phyloP scores from a whole-genome alignment of 2,888 invertebrate species.

The Lasioglossum oenotherae region DNA sequence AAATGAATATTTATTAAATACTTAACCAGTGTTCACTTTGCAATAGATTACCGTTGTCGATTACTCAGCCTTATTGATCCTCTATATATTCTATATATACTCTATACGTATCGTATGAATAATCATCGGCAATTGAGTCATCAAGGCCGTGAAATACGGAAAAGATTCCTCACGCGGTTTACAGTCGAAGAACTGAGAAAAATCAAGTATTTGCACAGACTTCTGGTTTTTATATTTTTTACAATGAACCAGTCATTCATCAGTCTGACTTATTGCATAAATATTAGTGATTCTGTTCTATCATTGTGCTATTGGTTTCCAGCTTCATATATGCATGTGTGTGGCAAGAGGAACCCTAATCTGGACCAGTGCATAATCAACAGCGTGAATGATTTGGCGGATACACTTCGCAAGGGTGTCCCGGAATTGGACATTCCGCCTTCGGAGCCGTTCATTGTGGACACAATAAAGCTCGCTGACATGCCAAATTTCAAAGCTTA shows the following conservation, averaged over 20 bases:
- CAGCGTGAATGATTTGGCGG: slow-evolving; percentile 67
- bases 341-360: slow-evolving; percentile 77
- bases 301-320: slow-evolving; percentile 17
- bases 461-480: slow-evolving; percentile 71
- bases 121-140: neutral
- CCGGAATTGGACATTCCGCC: slow-evolving; percentile 78
- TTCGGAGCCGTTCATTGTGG: slow-evolving; percentile 75
- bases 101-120: no score
- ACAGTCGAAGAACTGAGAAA: neutral
- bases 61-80: neutral
- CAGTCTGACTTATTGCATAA: no score
- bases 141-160: neutral
- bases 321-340: slow-evolving; percentile 75
- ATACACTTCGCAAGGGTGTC: slow-evolving; percentile 73
- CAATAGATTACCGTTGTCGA: neutral
- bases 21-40: neutral
- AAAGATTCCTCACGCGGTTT: neutral
- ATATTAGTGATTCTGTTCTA: no score
- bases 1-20: neutral
- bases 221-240: no score
- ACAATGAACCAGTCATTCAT: no score
- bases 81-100: no score
- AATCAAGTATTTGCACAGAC: no score
- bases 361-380: slow-evolving; percentile 74
- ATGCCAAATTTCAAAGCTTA: slow-evolving; percentile 70